Evolutionary conservation across 2,797 vertebrate species (phyloP), one percentile per base, ranked within the genome.

Genomic region (Rhinella marina): DNA sequence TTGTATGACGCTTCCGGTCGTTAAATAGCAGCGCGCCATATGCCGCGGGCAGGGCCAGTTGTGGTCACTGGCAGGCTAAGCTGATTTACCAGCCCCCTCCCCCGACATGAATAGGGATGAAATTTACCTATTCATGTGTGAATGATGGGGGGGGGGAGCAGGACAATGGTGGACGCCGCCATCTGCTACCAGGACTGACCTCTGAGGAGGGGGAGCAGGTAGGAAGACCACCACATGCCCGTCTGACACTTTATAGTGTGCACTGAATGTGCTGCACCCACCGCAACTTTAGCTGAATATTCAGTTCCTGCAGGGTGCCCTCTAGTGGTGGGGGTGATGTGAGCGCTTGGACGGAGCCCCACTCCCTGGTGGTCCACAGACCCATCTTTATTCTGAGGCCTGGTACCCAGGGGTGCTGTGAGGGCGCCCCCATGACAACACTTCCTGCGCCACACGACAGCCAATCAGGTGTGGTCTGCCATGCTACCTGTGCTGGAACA

Each of bases 11-110:
- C 68, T 81, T 72, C 77, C 77, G 64, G 52, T 57, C 13, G 77
- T 17, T 70, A 27, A 25, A 86, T 66, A 77, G 73, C 61, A 27
- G 59, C 4, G 27, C 32, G 87, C 82, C 87, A 84, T 85, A 82
- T 88, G 87, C 73, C 61, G 57, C 59, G 2, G 59, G 59, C 73
- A 70, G 73, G 66, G 76, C 72, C 82, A 62, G 11, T 41, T 54
- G 23, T 80, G 59, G 73, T 68, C 87, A 70, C 81, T 80, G 0
- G 19, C 23, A 73, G 87, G 14, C 75, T 88, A 79, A 88, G 81
- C 81, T 77, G 81, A 80, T 79, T 80, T 72, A 27, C 73, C 62
- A 2, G n/a, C 48, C 29, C 25, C 54, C 41, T 25, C 48, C 80
- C 27, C 84, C 64, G 72, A 48, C 70, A 12, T 73, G 70, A 73